These are phyloP conservation scores for Athene noctua DNA, from an alignment of 2,113 vertebrate species.

Conservation along the genomic window DNA sequence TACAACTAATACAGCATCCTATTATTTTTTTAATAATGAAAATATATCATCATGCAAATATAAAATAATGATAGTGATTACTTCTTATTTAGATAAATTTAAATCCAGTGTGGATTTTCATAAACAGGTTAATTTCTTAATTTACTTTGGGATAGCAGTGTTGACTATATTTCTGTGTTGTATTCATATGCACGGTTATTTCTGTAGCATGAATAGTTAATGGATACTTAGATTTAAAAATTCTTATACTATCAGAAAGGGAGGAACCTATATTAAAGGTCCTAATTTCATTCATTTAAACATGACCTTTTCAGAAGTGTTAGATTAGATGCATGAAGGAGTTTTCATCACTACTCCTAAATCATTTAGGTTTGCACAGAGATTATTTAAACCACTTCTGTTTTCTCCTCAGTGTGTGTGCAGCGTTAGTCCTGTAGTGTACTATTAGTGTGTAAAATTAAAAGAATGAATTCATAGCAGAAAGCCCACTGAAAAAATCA, in stretches of 20 bases:
- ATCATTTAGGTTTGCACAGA: background rate
- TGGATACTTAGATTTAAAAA: background rate
- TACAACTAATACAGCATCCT: background rate
- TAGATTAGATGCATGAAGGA: background rate
- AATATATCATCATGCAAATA: background rate
- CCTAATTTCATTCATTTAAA: background rate
- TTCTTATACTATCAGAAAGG: background rate
- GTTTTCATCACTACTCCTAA: background rate
- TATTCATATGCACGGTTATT: background rate
- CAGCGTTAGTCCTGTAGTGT: background rate
- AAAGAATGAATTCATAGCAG: background rate
- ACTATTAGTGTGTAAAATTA: background rate
- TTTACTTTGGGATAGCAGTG: background rate
- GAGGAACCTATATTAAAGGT: background rate
- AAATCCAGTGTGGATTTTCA: background rate
- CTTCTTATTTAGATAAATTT: background rate
- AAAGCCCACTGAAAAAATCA: background rate
- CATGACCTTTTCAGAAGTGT: background rate
- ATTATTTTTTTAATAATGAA: background rate
- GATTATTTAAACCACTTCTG: background rate
- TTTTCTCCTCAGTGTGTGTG: background rate
- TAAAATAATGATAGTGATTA: background rate
- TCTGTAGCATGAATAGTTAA: background rate
- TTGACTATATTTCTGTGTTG: background rate
- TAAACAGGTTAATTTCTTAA: background rate